phyloP scores from a whole-genome alignment of 30 jellyfish, hydroid and myxozoan species.

The Clytia hemisphaerica region DNA sequence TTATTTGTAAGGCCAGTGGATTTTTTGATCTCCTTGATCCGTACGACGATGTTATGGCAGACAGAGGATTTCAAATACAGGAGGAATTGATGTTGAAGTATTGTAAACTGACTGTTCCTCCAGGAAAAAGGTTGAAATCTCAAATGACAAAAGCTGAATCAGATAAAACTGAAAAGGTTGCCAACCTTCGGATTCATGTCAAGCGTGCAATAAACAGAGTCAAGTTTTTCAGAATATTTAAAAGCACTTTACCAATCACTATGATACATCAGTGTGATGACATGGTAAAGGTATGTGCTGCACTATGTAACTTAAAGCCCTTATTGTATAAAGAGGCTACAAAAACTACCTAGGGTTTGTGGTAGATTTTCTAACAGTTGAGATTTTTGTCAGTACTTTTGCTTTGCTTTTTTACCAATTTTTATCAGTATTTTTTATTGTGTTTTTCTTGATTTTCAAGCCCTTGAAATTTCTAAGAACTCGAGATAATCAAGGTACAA shows the following conservation, averaged over 20 bases:
- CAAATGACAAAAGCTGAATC: slow-evolving; percentile 56
- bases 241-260: slow-evolving; percentile 29
- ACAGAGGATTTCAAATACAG: slow-evolving; percentile 44
- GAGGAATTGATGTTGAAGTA: slow-evolving; percentile 33
- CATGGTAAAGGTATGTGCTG: slow-evolving; percentile 45
- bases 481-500: too few relatives aligned
- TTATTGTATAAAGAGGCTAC: too few relatives aligned
- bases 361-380: too few relatives aligned
- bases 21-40: slow-evolving; percentile 20
- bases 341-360: too few relatives aligned
- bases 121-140: slow-evolving; percentile 52
- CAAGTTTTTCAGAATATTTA: slow-evolving; percentile 40
- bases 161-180: slow-evolving; percentile 37
- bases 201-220: slow-evolving; percentile 63
- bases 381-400: too few relatives aligned
- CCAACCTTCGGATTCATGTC: slow-evolving; percentile 53
- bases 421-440: too few relatives aligned
- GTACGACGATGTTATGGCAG: slow-evolving; percentile 41
- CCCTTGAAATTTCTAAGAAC: too few relatives aligned
- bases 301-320: slow-evolving; percentile 33
- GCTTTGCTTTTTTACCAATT: too few relatives aligned
- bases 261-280: slow-evolving; percentile 54
- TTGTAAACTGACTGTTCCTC: slow-evolving; percentile 53
- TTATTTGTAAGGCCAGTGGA: slow-evolving; percentile 34
- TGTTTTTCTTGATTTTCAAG: too few relatives aligned